phyloP scores from a whole-genome alignment of 2,797 vertebrate genomes.

The Falco biarmicus region DNA sequence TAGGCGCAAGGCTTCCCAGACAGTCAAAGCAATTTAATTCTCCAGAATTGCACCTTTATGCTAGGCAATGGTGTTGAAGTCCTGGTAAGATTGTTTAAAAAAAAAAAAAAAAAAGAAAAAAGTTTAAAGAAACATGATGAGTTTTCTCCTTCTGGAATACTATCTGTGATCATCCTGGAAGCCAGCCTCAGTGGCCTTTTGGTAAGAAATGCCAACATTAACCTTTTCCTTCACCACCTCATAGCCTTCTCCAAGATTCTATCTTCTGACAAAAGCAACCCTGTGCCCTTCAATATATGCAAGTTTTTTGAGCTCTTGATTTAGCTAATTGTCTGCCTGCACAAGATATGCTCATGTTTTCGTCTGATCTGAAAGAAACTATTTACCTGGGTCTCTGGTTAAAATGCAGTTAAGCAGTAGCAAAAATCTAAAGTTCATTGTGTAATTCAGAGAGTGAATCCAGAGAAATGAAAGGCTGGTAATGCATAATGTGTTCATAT shows the following conservation, averaged over 20 bases:
- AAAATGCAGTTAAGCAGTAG: not conserved
- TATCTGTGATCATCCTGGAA: not conserved
- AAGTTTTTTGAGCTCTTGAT: not conserved
- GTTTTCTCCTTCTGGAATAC: not conserved
- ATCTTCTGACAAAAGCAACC: not conserved
- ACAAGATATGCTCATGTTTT: not conserved
- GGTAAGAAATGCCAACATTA: not conserved
- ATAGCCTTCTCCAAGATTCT: not conserved
- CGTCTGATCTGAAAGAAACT: not conserved
- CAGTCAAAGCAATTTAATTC: rapidly evolving
- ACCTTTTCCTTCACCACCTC: not conserved
- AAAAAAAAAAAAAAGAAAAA: not conserved
- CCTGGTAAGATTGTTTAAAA: not conserved
- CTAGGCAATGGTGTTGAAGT: not conserved
- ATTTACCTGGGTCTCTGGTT: not conserved
- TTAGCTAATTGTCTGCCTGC: not conserved
- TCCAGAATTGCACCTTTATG: not conserved
- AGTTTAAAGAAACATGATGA: not conserved
- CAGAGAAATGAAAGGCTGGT: not conserved
- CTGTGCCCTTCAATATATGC: not conserved
- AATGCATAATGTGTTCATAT: not conserved
- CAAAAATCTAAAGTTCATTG: not conserved
- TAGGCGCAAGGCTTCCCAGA: rapidly evolving
- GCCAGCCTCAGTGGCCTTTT: not conserved
- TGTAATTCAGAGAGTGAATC: not conserved